Percentiles rank a stretch among this genome's conserved stretches.
Conservation (phyloP, 2,113 vertebrate species). For the Brevimyrus niger region DNA sequence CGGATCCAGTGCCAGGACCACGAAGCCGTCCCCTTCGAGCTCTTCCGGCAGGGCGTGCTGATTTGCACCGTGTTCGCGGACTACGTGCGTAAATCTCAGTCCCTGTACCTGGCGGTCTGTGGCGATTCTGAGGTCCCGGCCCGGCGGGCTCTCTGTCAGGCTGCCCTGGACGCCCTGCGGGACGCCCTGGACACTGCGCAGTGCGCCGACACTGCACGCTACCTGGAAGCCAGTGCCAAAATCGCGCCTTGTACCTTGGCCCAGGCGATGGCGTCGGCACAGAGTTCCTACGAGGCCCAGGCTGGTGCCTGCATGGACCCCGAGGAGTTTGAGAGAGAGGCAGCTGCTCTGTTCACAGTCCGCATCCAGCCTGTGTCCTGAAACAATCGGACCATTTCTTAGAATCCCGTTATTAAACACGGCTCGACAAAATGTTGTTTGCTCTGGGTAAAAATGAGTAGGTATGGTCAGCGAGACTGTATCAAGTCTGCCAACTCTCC, state of each 20-base stretch:
- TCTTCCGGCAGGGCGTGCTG: conserved; percentile 81
- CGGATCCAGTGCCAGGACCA: conserved; percentile 81
- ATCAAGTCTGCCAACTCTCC: not conserved
- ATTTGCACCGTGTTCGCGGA: conserved; percentile 83
- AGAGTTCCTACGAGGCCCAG: conserved; percentile 40
- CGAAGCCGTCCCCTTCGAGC: conserved; percentile 77
- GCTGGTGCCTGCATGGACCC: conserved; percentile 65
- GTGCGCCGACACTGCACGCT: conserved; percentile 46
- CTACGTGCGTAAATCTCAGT: conserved; percentile 70
- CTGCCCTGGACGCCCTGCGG: conserved; percentile 73
- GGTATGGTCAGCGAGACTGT: not conserved
- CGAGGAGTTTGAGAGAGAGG: conserved; percentile 81
- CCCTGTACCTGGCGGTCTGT: conserved; percentile 70
- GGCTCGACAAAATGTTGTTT: not conserved
- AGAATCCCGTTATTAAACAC: not conserved
- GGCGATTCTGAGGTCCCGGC: conserved; percentile 51
- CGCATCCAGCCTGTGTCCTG: conserved; percentile 77
- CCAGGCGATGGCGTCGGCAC: conserved; percentile 68
- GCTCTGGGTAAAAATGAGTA: not conserved
- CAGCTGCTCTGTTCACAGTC: conserved; percentile 73
- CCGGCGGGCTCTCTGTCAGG: conserved; percentile 63
- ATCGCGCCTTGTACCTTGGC: conserved; percentile 75
- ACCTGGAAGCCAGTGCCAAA: conserved; percentile 79
- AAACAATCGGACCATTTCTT: not conserved
- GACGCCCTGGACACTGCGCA: conserved; percentile 66